A percentile compares a stretch with the other conserved stretches of the same genome.
Evolutionary conservation across 2,113 vertebrate species (phyloP).

Genomic region (Tachycineta bicolor): DNA sequence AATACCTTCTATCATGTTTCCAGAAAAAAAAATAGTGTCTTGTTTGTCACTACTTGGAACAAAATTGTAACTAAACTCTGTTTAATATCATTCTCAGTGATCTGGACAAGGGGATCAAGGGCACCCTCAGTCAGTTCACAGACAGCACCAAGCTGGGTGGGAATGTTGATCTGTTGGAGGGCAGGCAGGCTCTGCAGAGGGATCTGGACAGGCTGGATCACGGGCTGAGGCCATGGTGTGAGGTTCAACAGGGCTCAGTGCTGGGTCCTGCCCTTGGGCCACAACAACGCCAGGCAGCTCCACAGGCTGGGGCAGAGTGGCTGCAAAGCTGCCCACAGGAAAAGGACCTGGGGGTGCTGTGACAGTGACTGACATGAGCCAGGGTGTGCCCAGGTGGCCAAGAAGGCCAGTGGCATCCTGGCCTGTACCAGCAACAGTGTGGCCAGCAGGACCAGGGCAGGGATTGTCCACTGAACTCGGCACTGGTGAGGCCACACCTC

Average conservation of each 20-base stretch:
- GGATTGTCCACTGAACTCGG: not conserved
- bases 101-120: not conserved
- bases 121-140: not conserved
- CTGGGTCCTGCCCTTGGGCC: not conserved
- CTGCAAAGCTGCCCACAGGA: not conserved
- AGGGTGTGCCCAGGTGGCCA: not conserved
- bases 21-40: not conserved
- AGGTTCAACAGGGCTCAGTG: not conserved
- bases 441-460: not conserved
- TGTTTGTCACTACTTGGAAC: not conserved
- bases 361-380: not conserved
- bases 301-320: not conserved
- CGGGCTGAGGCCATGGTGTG: accelerated
- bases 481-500: not conserved
- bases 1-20: not conserved
- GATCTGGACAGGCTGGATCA: not conserved
- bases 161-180: not conserved
- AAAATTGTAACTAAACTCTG: not conserved
- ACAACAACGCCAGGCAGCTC: not conserved
- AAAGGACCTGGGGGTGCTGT: not conserved
- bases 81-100: not conserved
- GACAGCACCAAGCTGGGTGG: accelerated
- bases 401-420: not conserved
- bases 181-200: not conserved
- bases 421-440: not conserved